A percentile compares a stretch with the other conserved stretches of the same genome.
Conservation (phyloP, 2,888 invertebrate genomes). For the Pantelozetes paolii region DNA sequence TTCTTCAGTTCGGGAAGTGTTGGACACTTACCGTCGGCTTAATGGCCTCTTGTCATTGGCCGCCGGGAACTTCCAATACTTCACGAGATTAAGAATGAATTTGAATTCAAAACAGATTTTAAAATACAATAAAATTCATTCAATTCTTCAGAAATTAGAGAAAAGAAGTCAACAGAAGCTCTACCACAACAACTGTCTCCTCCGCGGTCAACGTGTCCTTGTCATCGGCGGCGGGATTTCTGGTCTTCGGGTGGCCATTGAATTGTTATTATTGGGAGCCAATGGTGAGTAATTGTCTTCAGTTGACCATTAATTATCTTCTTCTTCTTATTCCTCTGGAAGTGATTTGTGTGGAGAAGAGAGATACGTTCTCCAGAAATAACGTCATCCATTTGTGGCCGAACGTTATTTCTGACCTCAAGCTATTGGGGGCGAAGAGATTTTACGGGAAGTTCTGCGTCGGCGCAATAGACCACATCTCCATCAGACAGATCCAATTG, state of each 20-base stretch:
- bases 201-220: conserved; percentile 59
- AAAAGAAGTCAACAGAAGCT: not conserved
- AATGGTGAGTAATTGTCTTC: conserved; percentile 51
- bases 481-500: conserved; percentile 87
- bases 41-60: no score
- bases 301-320: not conserved
- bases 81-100: not conserved
- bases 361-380: conserved; percentile 89
- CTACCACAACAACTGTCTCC: not conserved
- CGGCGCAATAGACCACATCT: conserved; percentile 89
- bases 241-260: conserved; percentile 89
- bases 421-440: conserved; percentile 89
- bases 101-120: not conserved
- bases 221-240: conserved; percentile 96
- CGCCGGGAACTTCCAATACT: not conserved
- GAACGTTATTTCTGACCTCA: conserved; percentile 91
- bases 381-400: conserved; percentile 98
- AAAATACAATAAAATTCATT: not conserved
- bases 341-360: conserved; percentile 81
- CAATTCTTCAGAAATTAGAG: not conserved
- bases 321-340: not conserved
- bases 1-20: no score
- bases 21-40: no score
- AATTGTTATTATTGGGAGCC: conserved; percentile 89
- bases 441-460: conserved; percentile 99